Evolutionary conservation across 2,113 vertebrate genomes (phyloP), one percentile per base, ranked within the genome.

Genomic region (Gasterosteus aculeatus): DNA sequence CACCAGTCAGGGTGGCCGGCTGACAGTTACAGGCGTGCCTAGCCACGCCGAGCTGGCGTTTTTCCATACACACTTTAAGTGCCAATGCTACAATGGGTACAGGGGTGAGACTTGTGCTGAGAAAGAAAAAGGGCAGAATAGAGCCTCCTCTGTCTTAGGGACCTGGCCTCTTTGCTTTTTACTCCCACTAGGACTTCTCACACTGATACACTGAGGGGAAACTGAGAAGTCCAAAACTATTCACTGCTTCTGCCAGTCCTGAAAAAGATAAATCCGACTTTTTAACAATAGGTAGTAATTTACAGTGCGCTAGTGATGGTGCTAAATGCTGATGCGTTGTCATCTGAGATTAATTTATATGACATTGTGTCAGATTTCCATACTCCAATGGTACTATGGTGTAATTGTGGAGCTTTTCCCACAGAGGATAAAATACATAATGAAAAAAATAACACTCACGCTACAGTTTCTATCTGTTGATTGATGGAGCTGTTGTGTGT

Each of bases 71-170:
- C 86, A 95, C 69, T 99, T 99, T 91, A 88, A 81, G 62, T 99
- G 98, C 85, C 96, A 92, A 54, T 99, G 97, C 90, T 99, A 98
- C 7, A 85, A 41, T 11, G 95, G 94, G 53, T 97, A 96, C 95
- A 76, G 16, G 2, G 95, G 94, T 3, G 83, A 92, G 22, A 79
- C 72, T 42, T 96, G 95, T 76, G 71, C 82, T 58, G 69, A 86
- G 83, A 92, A 42, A 71, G 83, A 83, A 39, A 69, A 82, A 15
- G 87, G 80, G 72, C 75, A 72, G 49, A 90, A 89, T 83, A 87
- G 69, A 82, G 90, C 86, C 8, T 39, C 85, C 60, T 85, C 84
- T 77, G 84, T 86, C 26, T 78, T 90, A 1, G 80, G 75, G 9
- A 81, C 64, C 70, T 91, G 87, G 87, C 63, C 87, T 19, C 67